These are phyloP conservation scores for Colinus virginianus DNA, from an alignment of 2,113 vertebrate genomes.

Conservation along the genomic window DNA sequence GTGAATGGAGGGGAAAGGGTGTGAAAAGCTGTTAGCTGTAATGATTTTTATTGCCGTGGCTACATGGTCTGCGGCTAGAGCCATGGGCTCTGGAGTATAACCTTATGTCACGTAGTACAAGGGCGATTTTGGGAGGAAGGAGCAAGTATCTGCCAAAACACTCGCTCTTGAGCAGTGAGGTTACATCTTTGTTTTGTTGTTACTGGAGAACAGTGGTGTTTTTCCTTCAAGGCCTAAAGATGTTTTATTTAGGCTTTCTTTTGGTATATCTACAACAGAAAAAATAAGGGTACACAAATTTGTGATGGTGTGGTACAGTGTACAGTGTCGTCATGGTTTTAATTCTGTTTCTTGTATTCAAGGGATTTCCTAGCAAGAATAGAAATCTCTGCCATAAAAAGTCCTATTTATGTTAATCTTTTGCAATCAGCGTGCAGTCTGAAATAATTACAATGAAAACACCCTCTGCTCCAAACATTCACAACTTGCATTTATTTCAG, in stretches of 20 bases:
- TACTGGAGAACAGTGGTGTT: neutral
- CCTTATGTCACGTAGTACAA: neutral
- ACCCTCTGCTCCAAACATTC: slow-evolving; percentile 39
- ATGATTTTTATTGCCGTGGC: neutral
- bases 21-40: neutral
- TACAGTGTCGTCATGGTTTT: neutral
- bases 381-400: slow-evolving; percentile 60
- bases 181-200: neutral
- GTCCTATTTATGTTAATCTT: slow-evolving; percentile 67
- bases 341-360: slow-evolving; percentile 8
- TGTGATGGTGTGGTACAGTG: neutral
- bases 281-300: neutral
- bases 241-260: neutral
- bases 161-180: neutral
- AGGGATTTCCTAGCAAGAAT: slow-evolving; percentile 57
- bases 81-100: neutral
- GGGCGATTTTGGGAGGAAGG: neutral
- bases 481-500: slow-evolving; percentile 59
- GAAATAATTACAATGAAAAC: slow-evolving; percentile 70
- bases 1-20: neutral
- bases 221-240: neutral
- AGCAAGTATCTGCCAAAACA: neutral
- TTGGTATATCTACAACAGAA: neutral
- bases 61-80: neutral
- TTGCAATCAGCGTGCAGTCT: slow-evolving; percentile 64